A percentile compares a stretch with the other conserved stretches of the same genome.
Evolutionary conservation across 2,113 vertebrate genomes (phyloP).

Genomic region (Protobothrops flavoviridis): DNA sequence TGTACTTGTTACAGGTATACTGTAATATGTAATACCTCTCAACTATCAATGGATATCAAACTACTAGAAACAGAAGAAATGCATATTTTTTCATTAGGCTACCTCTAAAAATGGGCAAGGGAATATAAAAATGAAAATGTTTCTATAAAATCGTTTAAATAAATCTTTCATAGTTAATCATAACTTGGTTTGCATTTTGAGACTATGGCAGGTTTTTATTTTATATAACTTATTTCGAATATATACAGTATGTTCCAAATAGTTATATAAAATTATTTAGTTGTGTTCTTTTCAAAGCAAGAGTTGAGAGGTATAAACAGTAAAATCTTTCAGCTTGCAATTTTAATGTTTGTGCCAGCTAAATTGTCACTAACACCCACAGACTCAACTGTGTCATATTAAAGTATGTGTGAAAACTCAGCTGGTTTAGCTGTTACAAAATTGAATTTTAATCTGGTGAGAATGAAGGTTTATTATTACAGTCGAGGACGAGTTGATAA

Average conservation of each 20-base stretch:
- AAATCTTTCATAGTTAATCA: conserved; percentile 27
- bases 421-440: background rate
- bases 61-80: conserved; percentile 26
- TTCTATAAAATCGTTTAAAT: conserved; percentile 37
- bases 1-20: conserved; percentile 61
- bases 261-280: background rate
- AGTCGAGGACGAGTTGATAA: background rate
- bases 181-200: conserved; percentile 28
- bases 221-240: conserved; percentile 3
- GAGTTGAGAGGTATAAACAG: conserved; percentile 68
- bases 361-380: conserved; percentile 56
- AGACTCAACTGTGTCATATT: conserved; percentile 32
- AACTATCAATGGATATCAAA: conserved; percentile 59
- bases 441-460: background rate
- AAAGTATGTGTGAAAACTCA: background rate
- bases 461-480: background rate
- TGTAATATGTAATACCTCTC: conserved; percentile 65
- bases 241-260: conserved; percentile 3
- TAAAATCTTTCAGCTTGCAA: conserved; percentile 46
- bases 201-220: conserved; percentile 10
- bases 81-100: conserved; percentile 24
- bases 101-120: conserved; percentile 12
- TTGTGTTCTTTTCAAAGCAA: conserved; percentile 29
- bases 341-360: conserved; percentile 10
- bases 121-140: conserved; percentile 20